phyloP scores from a whole-genome alignment of 2,888 invertebrate genomes.

The Sthenelais limicola region DNA sequence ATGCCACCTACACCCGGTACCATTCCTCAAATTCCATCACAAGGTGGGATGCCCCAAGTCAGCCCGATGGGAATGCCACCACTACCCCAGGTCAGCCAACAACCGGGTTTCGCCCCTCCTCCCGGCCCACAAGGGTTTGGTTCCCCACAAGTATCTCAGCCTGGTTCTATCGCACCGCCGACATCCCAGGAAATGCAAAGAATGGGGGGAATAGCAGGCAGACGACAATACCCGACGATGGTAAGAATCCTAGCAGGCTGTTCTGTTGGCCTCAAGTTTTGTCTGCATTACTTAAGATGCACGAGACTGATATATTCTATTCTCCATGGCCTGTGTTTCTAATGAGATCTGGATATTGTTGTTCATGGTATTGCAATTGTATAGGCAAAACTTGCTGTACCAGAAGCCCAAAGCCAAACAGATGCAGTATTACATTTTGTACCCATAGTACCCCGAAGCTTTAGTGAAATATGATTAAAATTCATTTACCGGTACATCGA shows the following conservation, averaged over 20 bases:
- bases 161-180: background rate
- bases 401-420: too few species aligned
- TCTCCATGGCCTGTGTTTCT: too few species aligned
- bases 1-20: slow-evolving; percentile 14
- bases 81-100: background rate
- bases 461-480: too few species aligned
- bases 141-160: background rate
- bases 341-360: too few species aligned
- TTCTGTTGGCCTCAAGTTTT: background rate
- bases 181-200: slow-evolving; percentile 11
- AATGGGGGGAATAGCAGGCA: slow-evolving; percentile 50
- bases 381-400: too few species aligned
- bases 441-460: too few species aligned
- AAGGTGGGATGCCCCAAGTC: background rate
- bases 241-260: slow-evolving; percentile 32
- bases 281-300: too few species aligned
- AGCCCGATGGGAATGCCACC: background rate
- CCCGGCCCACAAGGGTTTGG: background rate
- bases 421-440: too few species aligned
- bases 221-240: slow-evolving; percentile 54
- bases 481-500: too few species aligned
- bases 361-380: too few species aligned
- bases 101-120: background rate
- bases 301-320: too few species aligned
- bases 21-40: background rate